Evolutionary conservation across 2,113 vertebrate genomes (phyloP).

Genomic region (Dasyprocta punctata): DNA sequence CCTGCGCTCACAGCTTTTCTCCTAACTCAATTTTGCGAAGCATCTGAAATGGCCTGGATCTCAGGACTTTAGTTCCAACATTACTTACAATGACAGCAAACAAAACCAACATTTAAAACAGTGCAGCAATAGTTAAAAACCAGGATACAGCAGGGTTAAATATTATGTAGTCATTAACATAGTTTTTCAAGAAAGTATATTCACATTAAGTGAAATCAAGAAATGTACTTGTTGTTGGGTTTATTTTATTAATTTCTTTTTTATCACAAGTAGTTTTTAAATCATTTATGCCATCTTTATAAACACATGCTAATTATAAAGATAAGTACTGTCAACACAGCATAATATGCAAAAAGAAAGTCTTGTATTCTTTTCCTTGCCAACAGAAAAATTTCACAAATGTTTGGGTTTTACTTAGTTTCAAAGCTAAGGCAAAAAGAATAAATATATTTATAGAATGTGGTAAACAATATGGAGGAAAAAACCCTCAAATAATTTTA

Average conservation of each 20-base stretch:
- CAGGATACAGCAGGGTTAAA: background rate
- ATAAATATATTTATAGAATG: slow-evolving; percentile 13
- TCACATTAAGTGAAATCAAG: background rate
- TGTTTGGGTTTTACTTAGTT: slow-evolving; percentile 6
- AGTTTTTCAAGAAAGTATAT: slow-evolving; percentile 8
- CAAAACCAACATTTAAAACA: background rate
- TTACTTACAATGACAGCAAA: background rate
- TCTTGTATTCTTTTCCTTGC: background rate
- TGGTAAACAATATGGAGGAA: background rate
- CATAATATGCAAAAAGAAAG: background rate
- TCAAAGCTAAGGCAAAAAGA: background rate
- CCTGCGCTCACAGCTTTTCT: background rate
- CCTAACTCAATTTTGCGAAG: background rate
- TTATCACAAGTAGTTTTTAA: background rate
- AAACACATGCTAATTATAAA: slow-evolving; percentile 17
- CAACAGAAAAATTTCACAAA: background rate
- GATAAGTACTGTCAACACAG: slow-evolving; percentile 21
- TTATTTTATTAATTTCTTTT: background rate
- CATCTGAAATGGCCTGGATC: background rate
- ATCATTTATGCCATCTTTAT: background rate
- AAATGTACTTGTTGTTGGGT: background rate
- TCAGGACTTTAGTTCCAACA: background rate
- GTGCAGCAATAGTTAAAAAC: background rate
- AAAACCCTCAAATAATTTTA: background rate
- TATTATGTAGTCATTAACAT: background rate